Evolutionary conservation across 2,113 vertebrate species (phyloP), one percentile per base, ranked within the genome.

Genomic region (Todiramphus chloris): DNA sequence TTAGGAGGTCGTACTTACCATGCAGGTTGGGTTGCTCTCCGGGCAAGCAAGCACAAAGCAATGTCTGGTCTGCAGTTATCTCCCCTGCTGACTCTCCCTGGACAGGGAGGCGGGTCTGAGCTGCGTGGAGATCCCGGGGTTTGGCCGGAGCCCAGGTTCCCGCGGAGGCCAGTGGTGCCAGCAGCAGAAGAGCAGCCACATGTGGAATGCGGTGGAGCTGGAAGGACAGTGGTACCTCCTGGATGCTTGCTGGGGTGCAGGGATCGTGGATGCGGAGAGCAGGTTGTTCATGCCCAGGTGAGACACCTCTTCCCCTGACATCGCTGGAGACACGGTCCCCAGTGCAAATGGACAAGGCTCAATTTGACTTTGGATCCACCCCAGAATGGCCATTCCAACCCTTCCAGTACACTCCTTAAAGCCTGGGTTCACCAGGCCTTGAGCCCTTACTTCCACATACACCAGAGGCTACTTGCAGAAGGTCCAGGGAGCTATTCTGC

Each of bases 231-330:
- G 97, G 98, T 97, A 97, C 90, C 98, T 98, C 20, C 92, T 99
- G 98, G 98, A 98, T 19, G 97, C 98, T 84, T 98, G 98, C 74
- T 98, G 98, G 98, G 98, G 98, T 0, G 98, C 98, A 11, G 99
- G 98, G 14, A 97, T 92, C 4, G 98, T 99, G 24, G 98, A 98
- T 73, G 92, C 97, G 75, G 96, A 98, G 31, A 95, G 85, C 14
- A 97, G 97, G 85, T 82, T 97, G 90, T 99, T 98, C 43, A 50
- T 98, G 62, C 98, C 98, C 97, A 98, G 98, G 98, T 99, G 70
- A 97, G 96, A 64, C 30, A 13, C 11, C 16, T 17, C 17, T 41
- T 56, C 48, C 35, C 7, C 11, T 58, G 44, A n/a, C 35, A 13
- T 5, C 28, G 3, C 50, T 21, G 51, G 25, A 76, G 21, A 58